Evolutionary conservation across 2,888 invertebrate species (phyloP), one percentile per base, ranked within the genome.

Genomic region (Clivina fossor): DNA sequence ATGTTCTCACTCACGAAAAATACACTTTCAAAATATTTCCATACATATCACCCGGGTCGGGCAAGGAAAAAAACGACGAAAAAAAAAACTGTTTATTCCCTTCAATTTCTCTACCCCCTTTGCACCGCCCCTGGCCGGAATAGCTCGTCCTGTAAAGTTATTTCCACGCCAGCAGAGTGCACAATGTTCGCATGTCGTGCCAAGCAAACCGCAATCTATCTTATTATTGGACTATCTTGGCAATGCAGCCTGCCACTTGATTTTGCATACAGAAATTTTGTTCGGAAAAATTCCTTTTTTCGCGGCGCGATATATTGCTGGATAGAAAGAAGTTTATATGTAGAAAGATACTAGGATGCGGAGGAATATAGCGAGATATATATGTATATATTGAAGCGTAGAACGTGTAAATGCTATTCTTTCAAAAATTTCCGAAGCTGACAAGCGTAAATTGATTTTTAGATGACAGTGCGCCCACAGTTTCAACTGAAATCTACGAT

Each of bases 201-300:
- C n/a, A n/a, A n/a, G n/a, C n/a, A n/a, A n/a, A n/a, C n/a, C 60
- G 65, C 66, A 66, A 68, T 68, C 65, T 65, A 68, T 68, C 67
- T 67, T 67, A 46, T 62, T 65, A 66, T 66, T 65, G 65, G 65
- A 64, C 65, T 65, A 65, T 65, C 65, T 65, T 61, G 58, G 61
- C 60, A 54, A 60, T 64, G 63, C 64, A 65, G 64, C 38, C n/a
- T 40, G 49, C 19, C 15, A 26, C 20, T 15, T 30, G 41, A 50
- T 41, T 50, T 50, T 50, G 32, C 50, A 50, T 50, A 50, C 40
- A 50, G 30, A n/a, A n/a, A n/a, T n/a, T n/a, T n/a, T n/a, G n/a
- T n/a, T n/a, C n/a, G n/a, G n/a, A n/a, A n/a, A n/a, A n/a, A n/a
- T n/a, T n/a, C n/a, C n/a, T n/a, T n/a, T n/a, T n/a, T n/a, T n/a